Evolutionary conservation across 2,113 vertebrate genomes (phyloP).

Genomic region (Pantherophis guttatus): DNA sequence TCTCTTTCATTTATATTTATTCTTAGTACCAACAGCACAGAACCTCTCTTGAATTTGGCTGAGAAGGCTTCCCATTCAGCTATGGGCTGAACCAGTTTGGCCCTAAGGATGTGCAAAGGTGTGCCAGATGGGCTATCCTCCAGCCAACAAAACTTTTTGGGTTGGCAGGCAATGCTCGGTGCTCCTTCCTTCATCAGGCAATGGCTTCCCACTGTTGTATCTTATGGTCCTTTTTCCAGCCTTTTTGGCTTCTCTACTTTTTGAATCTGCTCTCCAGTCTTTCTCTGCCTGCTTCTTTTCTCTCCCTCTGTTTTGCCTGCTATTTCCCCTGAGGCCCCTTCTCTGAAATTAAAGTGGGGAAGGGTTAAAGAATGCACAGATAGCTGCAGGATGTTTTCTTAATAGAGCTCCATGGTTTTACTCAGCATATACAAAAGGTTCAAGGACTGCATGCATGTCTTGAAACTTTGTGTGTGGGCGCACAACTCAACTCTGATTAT

Average conservation of each 20-base stretch:
- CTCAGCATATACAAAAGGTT: neutral
- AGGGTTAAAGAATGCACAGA: neutral
- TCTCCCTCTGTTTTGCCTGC: neutral
- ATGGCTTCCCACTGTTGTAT: neutral
- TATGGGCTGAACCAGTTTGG: neutral
- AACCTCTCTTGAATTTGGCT: neutral
- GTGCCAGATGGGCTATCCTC: neutral
- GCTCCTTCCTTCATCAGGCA: neutral
- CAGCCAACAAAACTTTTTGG: neutral
- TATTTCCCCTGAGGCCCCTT: neutral
- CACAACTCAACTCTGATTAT: neutral
- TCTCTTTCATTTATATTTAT: neutral
- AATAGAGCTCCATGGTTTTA: neutral
- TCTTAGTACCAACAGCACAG: neutral
- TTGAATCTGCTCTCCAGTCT: neutral
- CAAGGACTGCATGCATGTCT: neutral
- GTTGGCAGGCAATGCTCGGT: neutral
- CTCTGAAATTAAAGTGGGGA: neutral
- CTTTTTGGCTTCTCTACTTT: no score
- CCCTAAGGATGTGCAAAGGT: no score
- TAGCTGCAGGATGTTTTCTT: neutral
- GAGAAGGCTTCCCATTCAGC: neutral
- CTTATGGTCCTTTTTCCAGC: neutral
- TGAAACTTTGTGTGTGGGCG: neutral
- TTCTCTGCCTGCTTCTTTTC: neutral